Base-by-base conservation (phyloP, 2,888 invertebrate species). In the Adineta ricciae region DNA sequence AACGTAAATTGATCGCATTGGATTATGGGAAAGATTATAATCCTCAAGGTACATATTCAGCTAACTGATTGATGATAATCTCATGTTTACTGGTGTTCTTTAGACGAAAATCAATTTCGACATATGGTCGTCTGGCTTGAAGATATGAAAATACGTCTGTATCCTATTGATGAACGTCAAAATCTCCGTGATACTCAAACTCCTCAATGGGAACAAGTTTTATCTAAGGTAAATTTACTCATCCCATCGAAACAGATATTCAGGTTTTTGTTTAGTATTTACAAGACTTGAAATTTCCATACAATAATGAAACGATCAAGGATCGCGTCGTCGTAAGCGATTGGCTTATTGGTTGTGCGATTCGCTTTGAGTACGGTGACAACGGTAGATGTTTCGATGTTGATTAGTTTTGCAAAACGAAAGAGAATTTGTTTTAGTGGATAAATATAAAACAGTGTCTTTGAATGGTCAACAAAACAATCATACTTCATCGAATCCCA, bases 91-190 rank as follows among this genome's bases (percentile, higher is more conserved):
- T 46, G 50, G 84, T 83, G 46, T 38, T 46, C 91, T 92, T 46
- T 46, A 96, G 96, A 96, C 91, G 93, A 93, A 87, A 93, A 93
- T 87, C 93, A 94, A 88, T 94, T 95, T 89, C 93, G 94, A 84
- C 94, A 93, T 88, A 92, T 95, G 41, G 92, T 96, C 38, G 91
- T 94, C 1, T 97, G 97, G 97, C 90, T 97, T 85, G 97, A 97
- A 91, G 95, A 96, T 89, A 95, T 96, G 90, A 95, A 95, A 91
- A 95, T 97, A 87, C 93, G 96, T 21, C 93, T 94, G 87, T 95
- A 95, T 88, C 94, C 94, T 89, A 94, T 95, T 86, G 94, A 95
- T 89, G 94, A 95, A 87, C 92, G 95, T 21, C 93, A 92, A 87
- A 92, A 91, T 0, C 90, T 97, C 24, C 92, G 95, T 78, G 93